Conservation (phyloP, 2,888 invertebrate species). For the Cryptophagus acutangulus region DNA sequence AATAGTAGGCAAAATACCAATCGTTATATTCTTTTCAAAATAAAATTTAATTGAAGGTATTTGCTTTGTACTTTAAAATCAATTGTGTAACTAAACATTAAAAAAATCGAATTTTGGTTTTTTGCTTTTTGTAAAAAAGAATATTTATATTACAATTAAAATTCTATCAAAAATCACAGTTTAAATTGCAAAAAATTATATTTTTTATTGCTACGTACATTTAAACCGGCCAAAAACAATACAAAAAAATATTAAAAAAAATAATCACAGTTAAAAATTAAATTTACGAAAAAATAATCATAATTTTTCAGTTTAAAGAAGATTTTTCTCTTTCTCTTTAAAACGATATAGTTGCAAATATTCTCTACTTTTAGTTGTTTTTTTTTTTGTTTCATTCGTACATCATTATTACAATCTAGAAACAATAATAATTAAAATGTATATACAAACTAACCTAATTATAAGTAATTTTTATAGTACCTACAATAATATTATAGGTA, state of each 20-base stretch:
- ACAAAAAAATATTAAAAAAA: slow-evolving; percentile 15
- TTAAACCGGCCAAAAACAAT: slow-evolving; percentile 35
- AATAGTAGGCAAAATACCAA: slow-evolving; percentile 2
- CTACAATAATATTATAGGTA: slow-evolving; percentile 13
- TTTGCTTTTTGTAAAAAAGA: slow-evolving; percentile 4
- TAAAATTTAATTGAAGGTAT: slow-evolving; percentile 5
- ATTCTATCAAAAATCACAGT: slow-evolving; percentile 9
- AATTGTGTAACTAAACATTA: slow-evolving; percentile 3
- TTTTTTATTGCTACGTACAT: slow-evolving; percentile 39
- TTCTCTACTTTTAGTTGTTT: no score
- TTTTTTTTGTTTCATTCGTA: slow-evolving; percentile 18
- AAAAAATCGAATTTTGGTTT: slow-evolving; percentile 5
- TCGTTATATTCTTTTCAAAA: slow-evolving; percentile 7
- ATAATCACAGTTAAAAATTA: slow-evolving; percentile 31
- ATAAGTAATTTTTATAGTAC: slow-evolving; percentile 30
- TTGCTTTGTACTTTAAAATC: slow-evolving; percentile 3
- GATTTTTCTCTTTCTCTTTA: not conserved
- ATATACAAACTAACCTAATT: slow-evolving; percentile 14
- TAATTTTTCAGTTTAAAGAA: not conserved
- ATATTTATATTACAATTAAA: not conserved
- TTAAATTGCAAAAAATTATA: slow-evolving; percentile 10
- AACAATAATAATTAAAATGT: slow-evolving; percentile 10
- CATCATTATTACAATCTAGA: slow-evolving; percentile 17
- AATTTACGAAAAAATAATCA: slow-evolving; percentile 9
- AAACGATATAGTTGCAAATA: no score